Percentiles rank a stretch among this genome's conserved stretches.
Conservation (phyloP, 2,113 vertebrate species). For the Silurus glanis region DNA sequence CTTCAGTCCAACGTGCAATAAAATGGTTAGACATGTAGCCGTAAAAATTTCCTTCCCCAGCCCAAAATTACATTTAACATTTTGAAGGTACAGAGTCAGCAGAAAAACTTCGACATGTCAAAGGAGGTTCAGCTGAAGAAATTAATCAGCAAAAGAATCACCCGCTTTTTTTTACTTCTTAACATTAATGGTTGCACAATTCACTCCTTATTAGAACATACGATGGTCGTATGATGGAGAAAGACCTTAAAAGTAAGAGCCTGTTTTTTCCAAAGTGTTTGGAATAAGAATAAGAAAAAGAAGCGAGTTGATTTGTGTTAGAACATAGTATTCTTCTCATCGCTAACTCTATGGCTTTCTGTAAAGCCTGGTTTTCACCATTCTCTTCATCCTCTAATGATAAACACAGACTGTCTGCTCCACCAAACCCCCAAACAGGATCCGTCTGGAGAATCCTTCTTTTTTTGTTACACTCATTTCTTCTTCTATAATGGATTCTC, state of each 20-base stretch:
- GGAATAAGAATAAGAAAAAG: background rate
- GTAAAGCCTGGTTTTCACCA: slow-evolving; percentile 65
- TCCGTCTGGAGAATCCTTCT: slow-evolving; percentile 54
- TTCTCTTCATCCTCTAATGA: slow-evolving; percentile 63
- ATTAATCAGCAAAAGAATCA: background rate
- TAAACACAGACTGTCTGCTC: slow-evolving; percentile 70
- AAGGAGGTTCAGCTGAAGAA: background rate
- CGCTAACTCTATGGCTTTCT: slow-evolving; percentile 47
- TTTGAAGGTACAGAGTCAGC: background rate
- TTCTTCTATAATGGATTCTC: slow-evolving; percentile 37
- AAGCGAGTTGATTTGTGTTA: slow-evolving; percentile 19
- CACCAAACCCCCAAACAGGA: slow-evolving; percentile 39
- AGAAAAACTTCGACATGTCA: background rate
- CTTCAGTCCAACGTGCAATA: background rate
- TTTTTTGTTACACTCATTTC: slow-evolving; percentile 65
- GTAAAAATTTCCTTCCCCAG: background rate
- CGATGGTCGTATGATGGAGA: too few relatives aligned
- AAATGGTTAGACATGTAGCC: background rate
- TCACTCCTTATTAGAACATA: background rate
- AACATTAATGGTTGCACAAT: background rate
- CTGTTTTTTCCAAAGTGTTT: background rate
- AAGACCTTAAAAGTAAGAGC: background rate
- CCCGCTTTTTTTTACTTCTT: background rate
- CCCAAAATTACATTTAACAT: background rate
- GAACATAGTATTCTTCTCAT: slow-evolving; percentile 48